Base-by-base conservation (phyloP, 2,888 invertebrate species). In the Troides oblongomaculatus region DNA sequence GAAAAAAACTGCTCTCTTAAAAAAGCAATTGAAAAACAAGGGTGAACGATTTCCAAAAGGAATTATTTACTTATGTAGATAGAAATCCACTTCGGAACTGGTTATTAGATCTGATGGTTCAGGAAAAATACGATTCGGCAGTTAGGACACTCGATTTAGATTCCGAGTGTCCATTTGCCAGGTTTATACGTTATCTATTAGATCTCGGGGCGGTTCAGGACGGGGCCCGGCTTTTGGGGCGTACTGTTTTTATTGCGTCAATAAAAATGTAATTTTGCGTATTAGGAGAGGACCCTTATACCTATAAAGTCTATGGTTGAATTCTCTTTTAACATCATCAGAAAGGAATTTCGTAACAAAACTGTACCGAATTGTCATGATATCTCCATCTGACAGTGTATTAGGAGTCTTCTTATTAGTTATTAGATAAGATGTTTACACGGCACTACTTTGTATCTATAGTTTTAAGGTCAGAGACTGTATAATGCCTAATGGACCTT, bases 61-160 rank as follows among this genome's bases (percentile, higher is more conserved):
- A 30, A 30, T 30, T 30, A 30, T 39, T 10, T 39, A 39, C 10
- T 39, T 39, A 39, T 10, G 10, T 39, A 39, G 39, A 1, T 10
- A 78, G 80, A 81, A 83, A 82, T 75, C 80, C 81, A 79, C 82
- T 81, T 81, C 77, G 76, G 76, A 74, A 75, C 78, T 80, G 77
- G 81, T 84, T 86, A 88, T 85, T 85, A 83, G 81, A 77, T 78
- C 70, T 78, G 82, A 83, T 83, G 76, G 83, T 80, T 81, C 79
- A 76, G 79, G 82, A 83, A 81, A 86, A 87, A 85, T 85, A 86
- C 85, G 85, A 81, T 79, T 79, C 78, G 77, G 77, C 83, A 79
- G 78, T 81, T 83, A 78, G 79, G 78, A 77, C 76, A 76, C 77
- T 73, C 86, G 82, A 85, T 86, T 88, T 87, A 85, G 84, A 84